Conservation (phyloP, 2,113 vertebrate genomes). For the Bos javanicus region DNA sequence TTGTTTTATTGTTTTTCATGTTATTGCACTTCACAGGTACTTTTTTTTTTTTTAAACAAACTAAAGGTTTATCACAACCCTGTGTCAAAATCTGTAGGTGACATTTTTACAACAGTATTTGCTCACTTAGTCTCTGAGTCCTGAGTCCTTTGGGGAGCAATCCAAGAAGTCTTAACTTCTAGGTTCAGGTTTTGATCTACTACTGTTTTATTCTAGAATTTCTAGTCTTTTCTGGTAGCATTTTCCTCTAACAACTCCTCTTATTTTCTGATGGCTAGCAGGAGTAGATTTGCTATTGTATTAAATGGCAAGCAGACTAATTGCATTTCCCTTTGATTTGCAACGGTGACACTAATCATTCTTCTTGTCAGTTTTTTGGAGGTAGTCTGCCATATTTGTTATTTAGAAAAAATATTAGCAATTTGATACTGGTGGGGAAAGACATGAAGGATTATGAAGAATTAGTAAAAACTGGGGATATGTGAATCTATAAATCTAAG, state of each 20-base stretch:
- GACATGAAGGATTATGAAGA: background rate
- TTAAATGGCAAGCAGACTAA: background rate
- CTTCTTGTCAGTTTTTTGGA: background rate
- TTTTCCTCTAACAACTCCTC: background rate
- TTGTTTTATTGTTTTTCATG: background rate
- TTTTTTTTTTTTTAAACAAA: background rate
- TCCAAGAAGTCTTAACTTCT: background rate
- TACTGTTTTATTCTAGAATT: background rate
- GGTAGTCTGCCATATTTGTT: background rate
- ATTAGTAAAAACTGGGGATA: background rate
- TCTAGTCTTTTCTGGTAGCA: background rate
- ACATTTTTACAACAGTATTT: background rate
- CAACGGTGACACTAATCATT: background rate
- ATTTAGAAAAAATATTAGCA: background rate
- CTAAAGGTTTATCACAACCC: background rate
- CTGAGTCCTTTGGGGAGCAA: background rate
- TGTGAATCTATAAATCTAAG: background rate
- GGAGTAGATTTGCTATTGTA: background rate
- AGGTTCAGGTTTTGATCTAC: background rate
- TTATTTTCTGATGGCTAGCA: background rate
- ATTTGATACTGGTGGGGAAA: background rate
- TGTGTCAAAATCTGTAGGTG: background rate
- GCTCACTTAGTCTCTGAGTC: background rate
- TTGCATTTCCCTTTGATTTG: background rate
- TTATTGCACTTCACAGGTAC: background rate